Evolutionary conservation across 2,888 invertebrate species (phyloP), one percentile per base, ranked within the genome.

Genomic region (Plutella xylostella): DNA sequence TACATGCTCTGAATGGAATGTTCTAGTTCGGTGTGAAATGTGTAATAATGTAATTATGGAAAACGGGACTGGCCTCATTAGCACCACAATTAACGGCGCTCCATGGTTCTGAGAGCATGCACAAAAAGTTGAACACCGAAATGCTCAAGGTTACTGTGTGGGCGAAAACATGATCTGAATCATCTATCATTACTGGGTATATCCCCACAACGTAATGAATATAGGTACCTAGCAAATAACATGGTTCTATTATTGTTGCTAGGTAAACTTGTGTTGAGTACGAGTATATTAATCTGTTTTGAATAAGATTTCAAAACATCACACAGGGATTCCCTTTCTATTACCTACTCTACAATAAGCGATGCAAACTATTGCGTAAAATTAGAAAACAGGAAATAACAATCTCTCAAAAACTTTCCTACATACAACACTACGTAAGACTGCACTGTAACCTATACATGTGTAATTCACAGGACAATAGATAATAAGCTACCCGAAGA

Each of bases 401-500:
- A 25, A 25, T n/a, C n/a, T 12, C 28, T 28, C 9, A 3, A 12
- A 2, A 28, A 28, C 28, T 12, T 28, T 28, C 28, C 28, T 28
- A 28, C 9, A 28, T n/a, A 28, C 9, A 28, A 28, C 28, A 28
- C n/a, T n/a, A n/a, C n/a, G n/a, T n/a, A n/a, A n/a, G n/a, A n/a
- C n/a, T n/a, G n/a, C n/a, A n/a, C n/a, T n/a, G n/a, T n/a, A 25
- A 25, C 25, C 9, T 25, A 33, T 33, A 7, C n/a, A 11, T n/a
- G 6, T 33, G n/a, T 33, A 14, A 17, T 34, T 15, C 17, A 17
- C 39, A 39, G 39, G 17, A 12, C 39, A 14, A 39, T 39, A 28
- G 33, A 39, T 22, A 22, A 63, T 54, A 80, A 72, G 61, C 61
- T 76, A 49, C 69, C 89, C 58, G 93, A 94, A 64, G 95, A 96